Evolutionary conservation across 2,113 vertebrate species (phyloP).

Genomic region (Notothenia coriiceps): DNA sequence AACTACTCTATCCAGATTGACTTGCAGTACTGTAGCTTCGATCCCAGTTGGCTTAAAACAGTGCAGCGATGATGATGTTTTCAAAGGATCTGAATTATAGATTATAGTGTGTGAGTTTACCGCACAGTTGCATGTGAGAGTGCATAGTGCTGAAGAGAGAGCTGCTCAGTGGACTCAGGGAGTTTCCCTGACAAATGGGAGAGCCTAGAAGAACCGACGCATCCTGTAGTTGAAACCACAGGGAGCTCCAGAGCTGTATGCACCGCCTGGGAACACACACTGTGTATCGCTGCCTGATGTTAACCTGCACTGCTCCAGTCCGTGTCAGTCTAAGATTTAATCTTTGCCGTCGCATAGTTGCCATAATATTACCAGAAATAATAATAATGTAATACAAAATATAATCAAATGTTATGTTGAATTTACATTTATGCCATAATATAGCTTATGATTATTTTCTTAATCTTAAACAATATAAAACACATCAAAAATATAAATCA

Average conservation of each 20-base stretch:
- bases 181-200: slow-evolving; percentile 33
- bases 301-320: background rate
- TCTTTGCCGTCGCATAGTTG: background rate
- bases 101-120: slow-evolving; percentile 63
- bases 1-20: slow-evolving; percentile 41
- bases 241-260: slow-evolving; percentile 10
- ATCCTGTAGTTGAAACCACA: slow-evolving; percentile 52
- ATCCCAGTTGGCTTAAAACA: slow-evolving; percentile 61
- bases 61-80: slow-evolving; percentile 62
- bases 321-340: background rate
- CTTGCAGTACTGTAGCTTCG: slow-evolving; percentile 62
- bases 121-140: slow-evolving; percentile 40
- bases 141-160: slow-evolving; percentile 22
- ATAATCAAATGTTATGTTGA: background rate
- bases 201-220: slow-evolving; percentile 29
- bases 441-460: background rate
- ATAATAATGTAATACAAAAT: background rate
- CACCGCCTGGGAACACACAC: slow-evolving; percentile 17
- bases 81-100: slow-evolving; percentile 72
- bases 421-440: background rate
- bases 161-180: slow-evolving; percentile 22
- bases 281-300: background rate
- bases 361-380: background rate
- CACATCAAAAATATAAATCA: too few relatives aligned
- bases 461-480: background rate